Conservation (phyloP, 1,140 invertebrate genomes). For the Ostrea denselamellosa region DNA sequence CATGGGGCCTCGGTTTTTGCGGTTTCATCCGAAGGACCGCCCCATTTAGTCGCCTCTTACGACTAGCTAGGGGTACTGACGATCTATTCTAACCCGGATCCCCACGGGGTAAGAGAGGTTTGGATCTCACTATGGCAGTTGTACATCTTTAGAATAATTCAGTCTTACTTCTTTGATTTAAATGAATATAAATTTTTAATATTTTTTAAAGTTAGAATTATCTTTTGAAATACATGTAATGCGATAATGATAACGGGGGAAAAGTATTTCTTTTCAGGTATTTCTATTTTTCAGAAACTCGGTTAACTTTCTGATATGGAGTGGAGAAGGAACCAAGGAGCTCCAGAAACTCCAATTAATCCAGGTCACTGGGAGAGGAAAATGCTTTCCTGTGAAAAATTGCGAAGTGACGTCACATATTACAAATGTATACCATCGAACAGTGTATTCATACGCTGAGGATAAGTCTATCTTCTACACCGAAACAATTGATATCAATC, state of each 20-base stretch:
- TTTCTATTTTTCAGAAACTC: background rate
- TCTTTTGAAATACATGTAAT: background rate
- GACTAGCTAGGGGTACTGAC: no score
- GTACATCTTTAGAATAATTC: background rate
- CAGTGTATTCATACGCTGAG: constrained; percentile 2
- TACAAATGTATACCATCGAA: background rate
- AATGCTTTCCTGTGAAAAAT: background rate
- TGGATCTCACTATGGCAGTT: background rate
- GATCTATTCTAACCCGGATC: no score
- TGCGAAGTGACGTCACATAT: background rate
- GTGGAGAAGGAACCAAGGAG: background rate
- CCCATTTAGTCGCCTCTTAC: no score
- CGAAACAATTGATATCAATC: background rate
- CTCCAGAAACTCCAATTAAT: background rate
- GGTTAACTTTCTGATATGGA: constrained; percentile 7
- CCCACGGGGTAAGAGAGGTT: no score
- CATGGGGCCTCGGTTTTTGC: no score
- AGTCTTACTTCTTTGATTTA: background rate
- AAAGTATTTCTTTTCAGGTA: background rate
- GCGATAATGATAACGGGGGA: no score
- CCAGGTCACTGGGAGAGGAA: background rate
- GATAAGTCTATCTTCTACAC: background rate
- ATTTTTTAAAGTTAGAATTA: background rate
- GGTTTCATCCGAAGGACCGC: no score
- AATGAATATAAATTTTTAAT: background rate